Evolutionary conservation across 2,797 vertebrate genomes (phyloP).

Genomic region (Peromyscus aztecus): DNA sequence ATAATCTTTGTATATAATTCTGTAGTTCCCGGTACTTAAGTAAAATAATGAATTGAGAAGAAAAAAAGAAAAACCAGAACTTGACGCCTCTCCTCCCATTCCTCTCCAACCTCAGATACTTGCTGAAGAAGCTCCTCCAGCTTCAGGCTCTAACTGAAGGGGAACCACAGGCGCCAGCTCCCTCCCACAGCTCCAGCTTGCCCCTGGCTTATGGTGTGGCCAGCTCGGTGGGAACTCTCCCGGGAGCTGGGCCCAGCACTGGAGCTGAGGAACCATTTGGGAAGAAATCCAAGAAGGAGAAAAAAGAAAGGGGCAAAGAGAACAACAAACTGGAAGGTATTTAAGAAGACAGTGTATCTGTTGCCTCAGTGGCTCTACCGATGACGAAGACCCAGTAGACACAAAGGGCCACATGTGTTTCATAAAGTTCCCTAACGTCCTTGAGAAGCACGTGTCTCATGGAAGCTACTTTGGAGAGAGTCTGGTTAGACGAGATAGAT

Average conservation of each 20-base stretch:
- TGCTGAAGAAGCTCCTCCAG: slow-evolving; percentile 93
- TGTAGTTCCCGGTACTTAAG: slow-evolving; percentile 16
- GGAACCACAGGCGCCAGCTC: slow-evolving; percentile 82
- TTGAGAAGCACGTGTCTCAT: neutral
- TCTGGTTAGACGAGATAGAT: neutral
- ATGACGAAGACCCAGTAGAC: neutral
- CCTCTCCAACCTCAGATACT: slow-evolving; percentile 88
- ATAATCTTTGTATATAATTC: slow-evolving; percentile 29
- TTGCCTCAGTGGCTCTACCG: neutral
- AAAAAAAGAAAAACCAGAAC: neutral
- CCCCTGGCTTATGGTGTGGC: slow-evolving; percentile 71
- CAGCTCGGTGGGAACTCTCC: slow-evolving; percentile 76
- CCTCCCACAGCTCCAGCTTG: slow-evolving; percentile 78
- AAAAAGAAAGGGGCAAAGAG: slow-evolving; percentile 93
- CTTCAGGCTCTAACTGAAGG: slow-evolving; percentile 93
- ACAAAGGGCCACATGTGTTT: neutral
- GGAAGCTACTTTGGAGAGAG: slow-evolving; percentile 8
- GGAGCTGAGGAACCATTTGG: slow-evolving; percentile 88
- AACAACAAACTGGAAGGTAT: slow-evolving; percentile 92
- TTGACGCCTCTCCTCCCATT: neutral
- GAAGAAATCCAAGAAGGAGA: slow-evolving; percentile 94
- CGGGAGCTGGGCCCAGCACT: slow-evolving; percentile 73
- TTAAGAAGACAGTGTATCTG: neutral
- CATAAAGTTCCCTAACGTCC: neutral
- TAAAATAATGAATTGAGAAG: neutral